Evolutionary conservation across 23 tunicate species (phyloP).

Genomic region (Oikopleura vanhoeffeni): DNA sequence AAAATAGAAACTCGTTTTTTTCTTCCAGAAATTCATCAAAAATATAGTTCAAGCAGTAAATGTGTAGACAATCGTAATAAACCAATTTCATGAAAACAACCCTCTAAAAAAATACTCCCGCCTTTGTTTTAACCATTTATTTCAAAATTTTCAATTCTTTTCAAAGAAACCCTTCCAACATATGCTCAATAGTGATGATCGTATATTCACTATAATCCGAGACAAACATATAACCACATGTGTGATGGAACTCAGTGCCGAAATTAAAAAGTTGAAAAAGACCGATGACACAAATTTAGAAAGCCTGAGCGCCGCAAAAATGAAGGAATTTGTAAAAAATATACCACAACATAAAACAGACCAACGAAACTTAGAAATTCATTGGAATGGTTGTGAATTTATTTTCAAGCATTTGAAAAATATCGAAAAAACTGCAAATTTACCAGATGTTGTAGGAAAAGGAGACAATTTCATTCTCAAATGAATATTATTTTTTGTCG

Average conservation of each 20-base stretch:
- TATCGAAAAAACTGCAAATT: background rate
- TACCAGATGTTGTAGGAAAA: background rate
- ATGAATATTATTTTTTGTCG: no score
- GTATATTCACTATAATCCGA: background rate
- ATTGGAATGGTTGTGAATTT: background rate
- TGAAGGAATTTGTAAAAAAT: background rate
- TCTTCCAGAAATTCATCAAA: no score
- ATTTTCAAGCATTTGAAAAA: background rate
- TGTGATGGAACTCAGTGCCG: background rate
- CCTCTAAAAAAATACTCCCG: no score
- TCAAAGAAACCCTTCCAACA: background rate
- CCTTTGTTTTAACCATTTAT: no score
- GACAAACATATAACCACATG: background rate
- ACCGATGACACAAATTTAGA: background rate
- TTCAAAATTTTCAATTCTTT: no score
- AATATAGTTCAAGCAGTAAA: no score
- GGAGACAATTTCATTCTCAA: no score
- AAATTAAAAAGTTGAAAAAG: background rate
- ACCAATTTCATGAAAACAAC: no score
- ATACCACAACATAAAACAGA: slow-evolving; percentile 1
- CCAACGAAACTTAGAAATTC: background rate
- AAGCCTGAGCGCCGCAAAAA: background rate
- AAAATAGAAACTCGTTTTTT: no score
- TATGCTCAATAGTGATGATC: background rate
- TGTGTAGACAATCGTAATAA: no score